A percentile compares a stretch with the other conserved stretches of the same genome.
phyloP scores from a whole-genome alignment of 2,113 vertebrate species.

The Gorsachius goisagi region DNA sequence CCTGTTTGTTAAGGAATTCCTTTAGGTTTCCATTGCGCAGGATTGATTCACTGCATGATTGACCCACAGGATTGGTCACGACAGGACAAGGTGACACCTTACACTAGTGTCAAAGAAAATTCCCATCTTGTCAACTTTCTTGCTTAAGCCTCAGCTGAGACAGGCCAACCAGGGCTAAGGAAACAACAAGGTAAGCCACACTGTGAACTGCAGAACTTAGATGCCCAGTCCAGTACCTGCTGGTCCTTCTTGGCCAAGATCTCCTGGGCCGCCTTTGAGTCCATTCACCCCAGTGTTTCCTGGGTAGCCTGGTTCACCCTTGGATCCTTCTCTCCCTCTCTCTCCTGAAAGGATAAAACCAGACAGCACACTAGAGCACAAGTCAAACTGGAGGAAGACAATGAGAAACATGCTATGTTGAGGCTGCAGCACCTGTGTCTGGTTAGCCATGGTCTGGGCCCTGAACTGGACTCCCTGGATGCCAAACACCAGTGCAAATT shows the following conservation, averaged over 20 bases:
- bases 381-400: background rate
- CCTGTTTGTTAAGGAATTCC: background rate
- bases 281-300: conserved; percentile 80
- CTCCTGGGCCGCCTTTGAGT: conserved; percentile 81
- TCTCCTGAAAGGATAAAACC: conserved; percentile 73
- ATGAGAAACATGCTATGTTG: background rate
- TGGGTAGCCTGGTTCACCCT: conserved; percentile 80
- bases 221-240: conserved; percentile 71
- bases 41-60: background rate
- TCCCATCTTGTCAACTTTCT: background rate
- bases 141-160: background rate
- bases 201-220: background rate
- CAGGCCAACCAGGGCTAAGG: background rate
- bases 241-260: conserved; percentile 81
- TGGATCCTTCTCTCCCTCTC: conserved; percentile 73
- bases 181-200: background rate
- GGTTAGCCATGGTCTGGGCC: background rate
- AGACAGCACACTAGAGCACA: background rate
- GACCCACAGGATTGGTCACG: background rate
- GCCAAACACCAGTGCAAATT: background rate
- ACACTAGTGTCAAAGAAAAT: background rate
- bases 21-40: background rate
- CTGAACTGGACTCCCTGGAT: background rate
- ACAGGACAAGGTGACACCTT: background rate
- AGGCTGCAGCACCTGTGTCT: background rate